phyloP scores from a whole-genome alignment of 1,140 invertebrate genomes.

The Rhagoletis pomonella region DNA sequence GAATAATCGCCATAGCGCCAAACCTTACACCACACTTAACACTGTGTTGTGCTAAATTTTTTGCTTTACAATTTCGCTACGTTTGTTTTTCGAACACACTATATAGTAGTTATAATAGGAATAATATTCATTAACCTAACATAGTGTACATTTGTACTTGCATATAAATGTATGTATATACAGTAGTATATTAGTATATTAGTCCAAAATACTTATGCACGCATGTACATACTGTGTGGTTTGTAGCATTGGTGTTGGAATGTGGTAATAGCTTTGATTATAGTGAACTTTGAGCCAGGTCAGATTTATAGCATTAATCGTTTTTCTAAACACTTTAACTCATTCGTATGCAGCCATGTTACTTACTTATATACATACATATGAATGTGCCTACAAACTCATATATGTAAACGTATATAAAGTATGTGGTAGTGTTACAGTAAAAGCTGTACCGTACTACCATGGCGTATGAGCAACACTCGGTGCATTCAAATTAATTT shows the following conservation, averaged over 20 bases:
- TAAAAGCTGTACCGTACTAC: background rate
- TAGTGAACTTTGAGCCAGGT: conserved; percentile 31
- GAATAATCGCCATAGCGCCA: background rate
- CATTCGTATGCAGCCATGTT: background rate
- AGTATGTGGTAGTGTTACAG: background rate
- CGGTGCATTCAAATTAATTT: background rate
- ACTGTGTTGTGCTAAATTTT: background rate
- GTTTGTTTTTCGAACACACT: background rate
- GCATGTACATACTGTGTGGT: background rate
- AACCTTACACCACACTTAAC: conserved; percentile 1
- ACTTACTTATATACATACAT: too few species aligned
- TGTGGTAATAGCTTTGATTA: conserved; percentile 4
- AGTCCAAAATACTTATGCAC: too few species aligned
- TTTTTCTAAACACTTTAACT: background rate
- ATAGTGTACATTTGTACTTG: too few species aligned
- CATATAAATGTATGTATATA: too few species aligned
- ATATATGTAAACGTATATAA: background rate
- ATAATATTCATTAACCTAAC: too few species aligned
- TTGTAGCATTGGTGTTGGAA: background rate
- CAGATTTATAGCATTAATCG: background rate
- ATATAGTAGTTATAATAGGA: too few species aligned
- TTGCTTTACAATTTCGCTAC: background rate
- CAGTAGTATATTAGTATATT: too few species aligned
- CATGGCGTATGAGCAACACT: conserved; percentile 16
- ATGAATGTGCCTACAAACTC: background rate